Evolutionary conservation across 2,797 vertebrate genomes (phyloP).

Genomic region (Sebastes baramenuke): DNA sequence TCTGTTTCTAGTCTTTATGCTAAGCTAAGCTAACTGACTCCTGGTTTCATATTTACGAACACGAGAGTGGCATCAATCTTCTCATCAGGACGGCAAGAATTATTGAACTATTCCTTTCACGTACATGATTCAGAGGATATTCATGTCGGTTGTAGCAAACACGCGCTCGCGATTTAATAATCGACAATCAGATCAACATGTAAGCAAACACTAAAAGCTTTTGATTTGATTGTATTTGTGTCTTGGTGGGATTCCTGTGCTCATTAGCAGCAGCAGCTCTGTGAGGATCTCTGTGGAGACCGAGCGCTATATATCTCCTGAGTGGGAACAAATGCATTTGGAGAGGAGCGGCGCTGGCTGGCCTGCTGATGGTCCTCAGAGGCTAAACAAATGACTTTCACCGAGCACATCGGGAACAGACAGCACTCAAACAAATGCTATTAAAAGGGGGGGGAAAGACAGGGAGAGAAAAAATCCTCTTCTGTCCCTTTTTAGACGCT

Average conservation of each 20-base stretch:
- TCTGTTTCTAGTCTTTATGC: neutral
- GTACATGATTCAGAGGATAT: neutral
- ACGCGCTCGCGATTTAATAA: conserved; percentile 1
- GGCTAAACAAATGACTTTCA: conserved; percentile 67
- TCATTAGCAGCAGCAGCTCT: conserved; percentile 55
- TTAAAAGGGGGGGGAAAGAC: conserved; percentile 37
- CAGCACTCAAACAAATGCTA: conserved; percentile 69
- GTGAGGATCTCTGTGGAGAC: conserved; percentile 48
- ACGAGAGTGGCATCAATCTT: neutral
- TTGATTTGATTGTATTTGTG: conserved; percentile 50
- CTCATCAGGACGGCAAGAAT: neutral
- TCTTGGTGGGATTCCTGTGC: conserved; percentile 52
- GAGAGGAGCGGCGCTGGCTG: conserved; percentile 48
- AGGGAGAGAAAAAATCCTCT: conserved; percentile 30
- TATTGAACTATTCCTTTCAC: neutral
- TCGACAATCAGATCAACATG: conserved; percentile 21
- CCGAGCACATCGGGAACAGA: conserved; percentile 40
- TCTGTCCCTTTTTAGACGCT: conserved; percentile 36
- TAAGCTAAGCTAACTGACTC: neutral
- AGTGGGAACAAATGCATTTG: conserved; percentile 70
- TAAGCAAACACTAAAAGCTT: conserved; percentile 58
- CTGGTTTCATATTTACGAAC: neutral
- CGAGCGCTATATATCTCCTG: conserved; percentile 24
- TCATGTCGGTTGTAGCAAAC: neutral
- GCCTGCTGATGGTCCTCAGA: conserved; percentile 61